Base-by-base conservation (phyloP, 2,797 vertebrate species). In the Rhynchotus rufescens region DNA sequence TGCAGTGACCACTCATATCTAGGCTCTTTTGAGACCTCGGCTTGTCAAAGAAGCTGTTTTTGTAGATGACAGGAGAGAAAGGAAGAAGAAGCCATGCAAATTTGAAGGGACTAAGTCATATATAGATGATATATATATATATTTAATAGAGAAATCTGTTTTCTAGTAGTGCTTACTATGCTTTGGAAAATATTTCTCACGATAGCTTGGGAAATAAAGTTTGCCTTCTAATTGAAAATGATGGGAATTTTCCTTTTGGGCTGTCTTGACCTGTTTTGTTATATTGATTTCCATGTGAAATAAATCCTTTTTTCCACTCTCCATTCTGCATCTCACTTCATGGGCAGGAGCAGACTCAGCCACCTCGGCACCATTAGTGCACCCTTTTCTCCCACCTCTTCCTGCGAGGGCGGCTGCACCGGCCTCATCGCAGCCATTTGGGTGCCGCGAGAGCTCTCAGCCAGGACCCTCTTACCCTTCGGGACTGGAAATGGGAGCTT, bases 331-430 rank as follows among this genome's bases (percentile, higher is more conserved):
- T 4, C 80, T 82, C 1, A 34, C 65, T 59, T 62, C 34, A 2
- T 21, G 23, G 23, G 1, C 59, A 28, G 76, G 67, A 86, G 69
- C 49, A 57, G 49, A 40, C 73, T 1, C 3, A 65, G 51, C 75
- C 66, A 80, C 67, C 56, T 60, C 62, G 49, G 68, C 30, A 80
- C 40, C 78, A 75, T 92, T 89, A 89, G 82, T 78, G 80, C 86
- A 90, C 80, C 77, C 56, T 87, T 92, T 75, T 42, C 75, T 80
- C 62, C 51, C 80, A 87, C 59, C 34, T 56, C 54, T 56, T 12
- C 38, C 42, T 38, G 26, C 42, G 83, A 84, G 28, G 6, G 51
- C 1, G 4, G n/a, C 34, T 1, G 0, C 25, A 76, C 45, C 49
- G 16, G 26, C 42, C 62, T 83, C 66, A 38, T 90, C 80, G 47